Base-by-base conservation (phyloP, 23 tunicate genomes). In the Phallusia fumigata region DNA sequence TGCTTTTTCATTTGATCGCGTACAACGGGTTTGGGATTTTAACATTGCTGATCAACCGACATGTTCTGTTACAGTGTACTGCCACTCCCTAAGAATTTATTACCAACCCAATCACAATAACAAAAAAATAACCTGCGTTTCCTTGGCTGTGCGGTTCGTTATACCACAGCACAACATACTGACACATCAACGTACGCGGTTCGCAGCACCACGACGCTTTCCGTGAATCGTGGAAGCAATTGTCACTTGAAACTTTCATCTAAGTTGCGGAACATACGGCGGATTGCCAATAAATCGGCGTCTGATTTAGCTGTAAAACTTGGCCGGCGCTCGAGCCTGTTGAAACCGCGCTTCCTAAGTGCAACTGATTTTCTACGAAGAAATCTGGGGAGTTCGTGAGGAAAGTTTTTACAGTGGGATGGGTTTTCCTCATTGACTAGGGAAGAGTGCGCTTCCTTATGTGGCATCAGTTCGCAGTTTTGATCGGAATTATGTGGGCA, bases 181-280 rank as follows among this genome's bases (percentile, higher is more conserved):
- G 47, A 40, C 47, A 40, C 47, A 40, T n/a, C n/a, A n/a, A n/a
- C 47, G 47, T 3, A 40, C 47, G 47, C 10, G 47, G 8, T 40
- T 40, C 10, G 10, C 10, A 40, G 47, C 10, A 10, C 8, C 10
- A 40, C 47, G 47, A 40, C 47, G 47, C 47, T 58, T 58, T 22
- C 69, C 28, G 69, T 58, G 69, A 58, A 58, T 58, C 13, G 16
- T 22, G 28, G 28, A 58, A 58, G 28, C 69, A 58, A 40, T 40
- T 58, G 69, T 21, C 28, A 58, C 69, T 24, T 24, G 69, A 58
- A 58, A 58, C 69, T 58, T 58, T 58, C 69, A 58, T 58, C 69
- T 16, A 58, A 58, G 69, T 58, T 58, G 28, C 69, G 69, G 69
- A 58, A 58, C 69, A 58, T 40, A 10, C 69, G 69, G 69, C 28